phyloP scores from a whole-genome alignment of 1,140 invertebrate genomes.

The Tetramorium simillimum region DNA sequence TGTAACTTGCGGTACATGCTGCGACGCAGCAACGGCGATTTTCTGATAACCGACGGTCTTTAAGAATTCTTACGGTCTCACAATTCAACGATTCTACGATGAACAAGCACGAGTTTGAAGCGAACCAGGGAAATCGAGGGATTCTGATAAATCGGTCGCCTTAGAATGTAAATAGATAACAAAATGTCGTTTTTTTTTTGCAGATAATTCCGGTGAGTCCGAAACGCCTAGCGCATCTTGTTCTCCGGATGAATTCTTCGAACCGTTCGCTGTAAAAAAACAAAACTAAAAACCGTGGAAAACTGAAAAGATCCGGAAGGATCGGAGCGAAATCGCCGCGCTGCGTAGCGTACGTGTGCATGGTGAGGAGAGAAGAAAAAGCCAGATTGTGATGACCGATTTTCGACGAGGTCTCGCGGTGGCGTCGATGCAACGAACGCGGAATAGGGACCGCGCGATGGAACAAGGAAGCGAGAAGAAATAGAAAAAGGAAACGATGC shows the following conservation, averaged over 20 bases:
- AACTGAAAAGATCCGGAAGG: neutral
- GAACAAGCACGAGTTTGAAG: too few species aligned
- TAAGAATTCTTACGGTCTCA: neutral
- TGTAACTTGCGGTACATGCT: neutral
- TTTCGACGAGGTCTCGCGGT: slow-evolving; percentile 36
- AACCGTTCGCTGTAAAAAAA: neutral
- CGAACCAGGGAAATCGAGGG: neutral
- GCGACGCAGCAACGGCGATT: slow-evolving; percentile 2
- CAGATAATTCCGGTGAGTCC: neutral
- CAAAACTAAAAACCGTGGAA: neutral
- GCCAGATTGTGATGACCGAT: slow-evolving; percentile 44
- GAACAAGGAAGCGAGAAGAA: neutral
- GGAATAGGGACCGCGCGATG: neutral
- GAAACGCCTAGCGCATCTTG: neutral
- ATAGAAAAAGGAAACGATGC: neutral
- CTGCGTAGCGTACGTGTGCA: neutral
- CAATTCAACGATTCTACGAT: neutral
- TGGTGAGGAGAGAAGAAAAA: slow-evolving; percentile 4
- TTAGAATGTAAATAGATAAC: slow-evolving; percentile 15
- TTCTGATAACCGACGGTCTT: neutral
- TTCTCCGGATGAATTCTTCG: neutral
- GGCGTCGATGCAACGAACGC: slow-evolving; percentile 22
- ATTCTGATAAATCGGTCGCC: neutral
- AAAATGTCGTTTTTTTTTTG: neutral
- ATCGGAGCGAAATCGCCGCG: neutral